Conservation (phyloP, 1,140 invertebrate species). For the Cecropterus lyciades region DNA sequence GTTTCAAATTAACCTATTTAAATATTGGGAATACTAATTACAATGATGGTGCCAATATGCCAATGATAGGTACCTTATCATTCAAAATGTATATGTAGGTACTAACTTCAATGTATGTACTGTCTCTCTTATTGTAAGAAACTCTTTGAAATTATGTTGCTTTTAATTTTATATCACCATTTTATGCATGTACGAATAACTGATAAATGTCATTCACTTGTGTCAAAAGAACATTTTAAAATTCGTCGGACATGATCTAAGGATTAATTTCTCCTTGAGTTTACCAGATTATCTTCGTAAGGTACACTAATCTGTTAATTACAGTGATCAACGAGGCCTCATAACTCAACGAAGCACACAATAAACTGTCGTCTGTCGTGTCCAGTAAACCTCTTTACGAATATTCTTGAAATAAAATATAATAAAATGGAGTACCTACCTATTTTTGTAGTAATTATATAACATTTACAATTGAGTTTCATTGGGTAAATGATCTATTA, state of each 20-base stretch:
- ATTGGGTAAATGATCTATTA: too few species aligned
- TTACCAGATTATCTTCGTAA: slow-evolving; percentile 58
- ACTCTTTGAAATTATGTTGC: too few species aligned
- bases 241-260: slow-evolving; percentile 44
- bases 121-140: too few species aligned
- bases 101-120: too few species aligned
- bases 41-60: not conserved
- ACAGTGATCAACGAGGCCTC: slow-evolving; percentile 41
- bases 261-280: slow-evolving; percentile 55
- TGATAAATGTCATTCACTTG: slow-evolving; percentile 12
- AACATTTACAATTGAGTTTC: too few species aligned
- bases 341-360: slow-evolving; percentile 19
- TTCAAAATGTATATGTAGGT: too few species aligned
- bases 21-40: not conserved
- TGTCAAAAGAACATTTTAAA: slow-evolving; percentile 10
- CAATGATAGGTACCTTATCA: too few species aligned
- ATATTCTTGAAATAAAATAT: too few species aligned
- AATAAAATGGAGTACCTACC: too few species aligned
- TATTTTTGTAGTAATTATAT: too few species aligned
- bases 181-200: not conserved
- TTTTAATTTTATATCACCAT: too few species aligned
- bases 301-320: slow-evolving; percentile 59
- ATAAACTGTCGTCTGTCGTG: slow-evolving; percentile 4
- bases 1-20: not conserved
- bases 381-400: not conserved